A percentile compares a stretch with the other conserved stretches of the same genome.
These are phyloP conservation scores for Leuciscus idus DNA, from an alignment of 2,113 vertebrate genomes.

Conservation along the genomic window DNA sequence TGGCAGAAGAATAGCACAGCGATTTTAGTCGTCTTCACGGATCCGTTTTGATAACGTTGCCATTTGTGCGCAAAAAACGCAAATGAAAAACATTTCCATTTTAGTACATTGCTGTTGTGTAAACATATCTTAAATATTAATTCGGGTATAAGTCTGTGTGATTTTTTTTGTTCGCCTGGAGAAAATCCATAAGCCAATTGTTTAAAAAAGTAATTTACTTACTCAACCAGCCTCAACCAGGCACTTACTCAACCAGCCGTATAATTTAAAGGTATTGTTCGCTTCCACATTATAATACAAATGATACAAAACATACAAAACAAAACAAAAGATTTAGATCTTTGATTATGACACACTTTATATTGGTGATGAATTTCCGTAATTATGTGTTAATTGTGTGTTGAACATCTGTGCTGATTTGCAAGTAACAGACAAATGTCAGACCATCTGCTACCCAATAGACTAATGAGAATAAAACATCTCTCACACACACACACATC, in stretches of 20 bases:
- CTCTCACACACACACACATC: constrained; percentile 12
- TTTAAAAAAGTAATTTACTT: constrained; percentile 6
- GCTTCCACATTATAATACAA: background rate
- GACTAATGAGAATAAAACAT: constrained; percentile 46
- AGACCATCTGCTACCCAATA: constrained; percentile 33
- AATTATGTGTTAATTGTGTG: constrained; percentile 33
- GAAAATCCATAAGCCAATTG: background rate
- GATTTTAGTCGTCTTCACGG: no score
- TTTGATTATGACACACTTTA: constrained; percentile 24
- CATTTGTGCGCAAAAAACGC: no score
- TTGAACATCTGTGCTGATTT: constrained; percentile 46
- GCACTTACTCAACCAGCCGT: background rate
- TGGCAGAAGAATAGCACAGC: no score
- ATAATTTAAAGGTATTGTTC: background rate
- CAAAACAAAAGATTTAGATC: background rate
- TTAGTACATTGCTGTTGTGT: no score
- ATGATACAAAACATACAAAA: background rate
- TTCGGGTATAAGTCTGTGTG: background rate
- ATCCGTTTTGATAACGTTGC: no score
- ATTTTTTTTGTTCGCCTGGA: background rate
- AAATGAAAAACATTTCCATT: no score
- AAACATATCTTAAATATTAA: background rate
- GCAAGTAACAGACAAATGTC: constrained; percentile 31
- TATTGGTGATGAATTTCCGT: background rate
- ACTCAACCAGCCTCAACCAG: background rate